A percentile compares a stretch with the other conserved stretches of the same genome.
Conservation (phyloP, 1,140 invertebrate genomes). For the Pomacea maculata region DNA sequence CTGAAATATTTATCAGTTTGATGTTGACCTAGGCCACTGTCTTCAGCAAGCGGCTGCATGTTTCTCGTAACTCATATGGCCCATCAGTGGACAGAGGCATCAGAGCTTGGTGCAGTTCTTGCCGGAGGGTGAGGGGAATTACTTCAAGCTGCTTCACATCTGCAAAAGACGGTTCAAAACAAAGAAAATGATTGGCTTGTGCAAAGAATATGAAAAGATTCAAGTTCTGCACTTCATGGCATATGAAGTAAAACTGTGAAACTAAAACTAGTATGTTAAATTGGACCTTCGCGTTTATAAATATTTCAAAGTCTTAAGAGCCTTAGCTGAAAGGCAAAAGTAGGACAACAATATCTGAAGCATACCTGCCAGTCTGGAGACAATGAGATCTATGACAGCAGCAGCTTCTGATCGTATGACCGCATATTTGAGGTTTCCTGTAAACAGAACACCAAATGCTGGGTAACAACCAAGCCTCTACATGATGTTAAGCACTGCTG, state of each 20-base stretch:
- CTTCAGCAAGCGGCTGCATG: slow-evolving; percentile 9
- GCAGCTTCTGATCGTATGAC: slow-evolving; percentile 51
- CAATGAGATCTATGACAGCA: slow-evolving; percentile 38
- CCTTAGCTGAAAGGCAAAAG: no score
- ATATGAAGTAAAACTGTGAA: no score
- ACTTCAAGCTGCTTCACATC: slow-evolving; percentile 10
- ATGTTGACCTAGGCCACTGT: not conserved
- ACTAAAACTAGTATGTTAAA: no score
- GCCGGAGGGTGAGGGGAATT: not conserved
- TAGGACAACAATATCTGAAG: no score
- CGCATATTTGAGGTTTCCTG: slow-evolving; percentile 57
- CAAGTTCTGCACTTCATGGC: no score
- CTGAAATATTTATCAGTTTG: not conserved
- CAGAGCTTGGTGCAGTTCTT: slow-evolving; percentile 11
- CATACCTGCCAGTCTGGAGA: slow-evolving; percentile 46
- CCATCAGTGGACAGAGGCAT: slow-evolving; percentile 7
- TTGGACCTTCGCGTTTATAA: no score
- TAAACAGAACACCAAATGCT: not conserved
- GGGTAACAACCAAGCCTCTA: not conserved
- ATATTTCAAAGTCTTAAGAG: no score
- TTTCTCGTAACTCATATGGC: slow-evolving; percentile 14
- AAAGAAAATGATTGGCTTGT: not conserved
- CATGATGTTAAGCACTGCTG: not conserved
- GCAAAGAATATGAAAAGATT: not conserved
- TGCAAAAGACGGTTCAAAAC: not conserved